Evolutionary conservation across 2,888 invertebrate genomes (phyloP).

Genomic region (Idaea straminata): DNA sequence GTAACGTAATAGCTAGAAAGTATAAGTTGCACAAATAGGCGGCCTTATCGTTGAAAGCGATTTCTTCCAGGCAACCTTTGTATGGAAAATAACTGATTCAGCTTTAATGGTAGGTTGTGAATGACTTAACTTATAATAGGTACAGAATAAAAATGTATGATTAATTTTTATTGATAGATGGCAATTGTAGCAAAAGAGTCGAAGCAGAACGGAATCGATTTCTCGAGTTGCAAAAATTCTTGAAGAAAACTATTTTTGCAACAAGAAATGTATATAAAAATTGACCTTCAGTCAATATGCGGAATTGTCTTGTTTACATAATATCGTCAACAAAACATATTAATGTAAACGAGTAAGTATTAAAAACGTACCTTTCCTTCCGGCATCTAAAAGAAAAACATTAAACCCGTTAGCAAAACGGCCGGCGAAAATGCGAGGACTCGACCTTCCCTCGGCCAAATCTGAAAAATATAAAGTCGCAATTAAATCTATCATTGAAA

Average conservation of each 20-base stretch:
- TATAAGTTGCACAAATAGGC: too few species aligned
- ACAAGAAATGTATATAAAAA: neutral
- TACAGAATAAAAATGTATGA: too few species aligned
- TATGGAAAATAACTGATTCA: too few species aligned
- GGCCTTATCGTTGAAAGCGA: too few species aligned
- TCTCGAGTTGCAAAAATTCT: neutral
- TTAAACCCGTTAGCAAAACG: conserved; percentile 21
- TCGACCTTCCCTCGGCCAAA: conserved; percentile 29
- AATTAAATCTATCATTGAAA: neutral
- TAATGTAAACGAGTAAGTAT: conserved; percentile 6
- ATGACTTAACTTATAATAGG: too few species aligned
- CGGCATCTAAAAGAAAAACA: conserved; percentile 25
- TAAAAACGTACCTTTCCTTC: conserved; percentile 20
- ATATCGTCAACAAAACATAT: conserved; percentile 11
- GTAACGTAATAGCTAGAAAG: too few species aligned
- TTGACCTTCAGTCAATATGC: neutral
- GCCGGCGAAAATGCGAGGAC: conserved; percentile 29
- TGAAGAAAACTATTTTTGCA: neutral
- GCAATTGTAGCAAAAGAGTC: neutral
- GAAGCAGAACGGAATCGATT: neutral
- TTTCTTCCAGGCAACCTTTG: too few species aligned
- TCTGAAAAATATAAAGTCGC: neutral
- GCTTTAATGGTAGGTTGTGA: too few species aligned
- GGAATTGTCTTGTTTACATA: neutral
- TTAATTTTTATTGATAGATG: too few species aligned